phyloP scores from a whole-genome alignment of 2,113 vertebrate species.

The Alosa alosa region DNA sequence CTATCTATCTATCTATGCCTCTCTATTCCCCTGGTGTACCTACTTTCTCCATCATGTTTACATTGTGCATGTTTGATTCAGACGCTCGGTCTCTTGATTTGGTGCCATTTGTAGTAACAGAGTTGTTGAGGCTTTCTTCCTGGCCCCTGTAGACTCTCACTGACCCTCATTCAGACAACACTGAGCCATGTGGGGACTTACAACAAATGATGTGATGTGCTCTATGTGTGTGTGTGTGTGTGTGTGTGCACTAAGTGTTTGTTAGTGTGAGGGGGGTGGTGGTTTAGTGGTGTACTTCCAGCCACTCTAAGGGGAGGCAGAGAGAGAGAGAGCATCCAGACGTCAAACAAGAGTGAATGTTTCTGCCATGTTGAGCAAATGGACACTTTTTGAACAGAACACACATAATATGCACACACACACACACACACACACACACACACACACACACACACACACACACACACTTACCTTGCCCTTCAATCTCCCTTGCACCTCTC shows the following conservation, averaged over 20 bases:
- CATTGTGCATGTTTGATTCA: neutral
- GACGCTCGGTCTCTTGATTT: neutral
- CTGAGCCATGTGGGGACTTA: neutral
- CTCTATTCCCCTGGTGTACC: neutral
- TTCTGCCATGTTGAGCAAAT: slow-evolving; percentile 74
- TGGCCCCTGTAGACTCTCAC: too few relatives aligned
- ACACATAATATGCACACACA: slow-evolving; percentile 42
- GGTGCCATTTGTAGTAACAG: neutral
- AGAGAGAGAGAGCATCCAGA: slow-evolving; percentile 46
- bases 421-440: slow-evolving; percentile 34
- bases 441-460: slow-evolving; percentile 26
- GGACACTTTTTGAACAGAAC: slow-evolving; percentile 57
- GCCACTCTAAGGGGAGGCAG: slow-evolving; percentile 23
- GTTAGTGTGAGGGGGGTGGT: neutral
- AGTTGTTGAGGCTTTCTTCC: too few relatives aligned
- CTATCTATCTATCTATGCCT: neutral
- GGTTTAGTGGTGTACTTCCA: neutral
- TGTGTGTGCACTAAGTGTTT: neutral
- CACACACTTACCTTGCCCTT: slow-evolving; percentile 23
- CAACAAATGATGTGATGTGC: neutral
- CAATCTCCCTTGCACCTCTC: slow-evolving; percentile 25
- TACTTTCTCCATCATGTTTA: neutral
- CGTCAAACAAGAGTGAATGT: slow-evolving; percentile 45
- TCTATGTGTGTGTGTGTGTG: neutral
- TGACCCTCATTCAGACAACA: neutral